Evolutionary conservation across 2,113 vertebrate species (phyloP).

Genomic region (Austrofundulus limnaeus): DNA sequence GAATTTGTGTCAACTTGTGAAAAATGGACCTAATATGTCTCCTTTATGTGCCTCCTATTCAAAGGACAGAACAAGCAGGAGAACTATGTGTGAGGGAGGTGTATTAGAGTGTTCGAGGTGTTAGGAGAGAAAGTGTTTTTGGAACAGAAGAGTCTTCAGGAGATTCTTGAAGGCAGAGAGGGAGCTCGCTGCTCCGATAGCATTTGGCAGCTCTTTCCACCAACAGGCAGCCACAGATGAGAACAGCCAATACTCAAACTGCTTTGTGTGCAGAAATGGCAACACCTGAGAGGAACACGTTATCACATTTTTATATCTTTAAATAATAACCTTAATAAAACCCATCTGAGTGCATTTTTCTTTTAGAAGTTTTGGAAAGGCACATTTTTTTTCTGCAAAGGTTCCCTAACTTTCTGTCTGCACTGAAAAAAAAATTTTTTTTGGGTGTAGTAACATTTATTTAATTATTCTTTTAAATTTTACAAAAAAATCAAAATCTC

Average conservation of each 20-base stretch:
- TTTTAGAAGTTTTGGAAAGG: neutral
- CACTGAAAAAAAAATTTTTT: too few relatives aligned
- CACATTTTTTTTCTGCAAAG: neutral
- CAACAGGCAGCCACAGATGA: neutral
- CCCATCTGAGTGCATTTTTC: neutral
- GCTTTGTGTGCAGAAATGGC: neutral
- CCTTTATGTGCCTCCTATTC: conserved; percentile 11
- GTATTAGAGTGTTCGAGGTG: neutral
- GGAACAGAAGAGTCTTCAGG: neutral
- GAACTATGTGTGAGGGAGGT: neutral
- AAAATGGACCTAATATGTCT: neutral
- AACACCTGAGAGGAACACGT: conserved; percentile 1
- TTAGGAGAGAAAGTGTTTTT: neutral
- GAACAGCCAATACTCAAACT: conserved; percentile 1
- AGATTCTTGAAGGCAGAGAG: conserved; percentile 3
- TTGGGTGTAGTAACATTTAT: too few relatives aligned
- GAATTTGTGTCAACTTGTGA: neutral
- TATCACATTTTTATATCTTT: conserved; percentile 3
- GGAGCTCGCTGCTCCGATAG: neutral
- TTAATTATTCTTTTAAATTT: too few relatives aligned
- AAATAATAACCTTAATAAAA: neutral
- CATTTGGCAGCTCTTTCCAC: conserved; percentile 5
- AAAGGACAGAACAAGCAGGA: neutral
- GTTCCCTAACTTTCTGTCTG: too few relatives aligned
- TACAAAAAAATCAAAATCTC: too few relatives aligned